A percentile compares a stretch with the other conserved stretches of the same genome.
These are phyloP conservation scores for Micoletzkya japonica DNA, from an alignment of 2,888 invertebrate species.

Conservation along the genomic window DNA sequence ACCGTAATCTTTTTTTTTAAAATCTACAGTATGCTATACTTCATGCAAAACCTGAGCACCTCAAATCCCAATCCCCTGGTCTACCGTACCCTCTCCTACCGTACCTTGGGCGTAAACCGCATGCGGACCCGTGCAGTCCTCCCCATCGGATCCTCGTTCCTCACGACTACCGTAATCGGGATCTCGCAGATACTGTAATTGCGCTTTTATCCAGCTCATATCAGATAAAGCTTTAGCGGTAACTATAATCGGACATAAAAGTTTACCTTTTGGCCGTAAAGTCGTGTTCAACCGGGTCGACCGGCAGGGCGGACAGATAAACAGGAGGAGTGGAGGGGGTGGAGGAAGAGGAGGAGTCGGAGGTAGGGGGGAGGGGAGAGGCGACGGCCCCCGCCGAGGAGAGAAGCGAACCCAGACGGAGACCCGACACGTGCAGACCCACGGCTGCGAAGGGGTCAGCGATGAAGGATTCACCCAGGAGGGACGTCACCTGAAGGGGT, in stretches of 20 bases:
- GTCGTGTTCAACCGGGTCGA: slow-evolving; percentile 21
- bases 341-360: not conserved
- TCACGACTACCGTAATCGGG: slow-evolving; percentile 27
- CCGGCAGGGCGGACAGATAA: slow-evolving; percentile 10
- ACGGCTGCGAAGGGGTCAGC: slow-evolving; percentile 36
- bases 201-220: not conserved
- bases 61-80: too few relatives aligned
- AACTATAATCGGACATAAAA: slow-evolving; percentile 20
- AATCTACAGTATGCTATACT: too few relatives aligned
- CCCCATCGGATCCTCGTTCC: slow-evolving; percentile 25
- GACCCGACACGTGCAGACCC: slow-evolving; percentile 19
- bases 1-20: too few relatives aligned
- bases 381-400: slow-evolving; percentile 8
- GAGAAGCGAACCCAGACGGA: slow-evolving; percentile 5
- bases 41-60: not conserved
- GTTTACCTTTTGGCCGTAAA: slow-evolving; percentile 5
- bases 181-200: slow-evolving; percentile 33
- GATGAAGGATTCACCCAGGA: slow-evolving; percentile 41
- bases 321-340: not conserved
- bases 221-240: slow-evolving; percentile 9
- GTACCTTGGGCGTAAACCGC: slow-evolving; percentile 31
- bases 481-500: slow-evolving; percentile 32
- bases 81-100: too few relatives aligned
- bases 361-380: slow-evolving; percentile 8
- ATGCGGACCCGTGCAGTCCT: slow-evolving; percentile 24